A percentile compares a stretch with the other conserved stretches of the same genome.
These are phyloP conservation scores for Microcebus griseorufus DNA, from an alignment of 2,113 vertebrate genomes.

Conservation along the genomic window DNA sequence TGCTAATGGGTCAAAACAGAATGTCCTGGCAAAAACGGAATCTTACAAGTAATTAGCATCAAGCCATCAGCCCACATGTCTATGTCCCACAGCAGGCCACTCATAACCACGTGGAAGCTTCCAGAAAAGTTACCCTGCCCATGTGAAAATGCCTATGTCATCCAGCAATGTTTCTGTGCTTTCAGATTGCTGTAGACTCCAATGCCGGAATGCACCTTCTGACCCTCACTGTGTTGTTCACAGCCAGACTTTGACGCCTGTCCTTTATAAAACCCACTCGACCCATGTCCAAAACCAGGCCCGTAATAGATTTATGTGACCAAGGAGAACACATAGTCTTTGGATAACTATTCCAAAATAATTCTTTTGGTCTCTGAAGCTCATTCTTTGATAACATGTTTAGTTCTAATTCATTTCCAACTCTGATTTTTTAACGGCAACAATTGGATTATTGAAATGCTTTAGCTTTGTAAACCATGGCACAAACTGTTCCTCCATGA, in stretches of 20 bases:
- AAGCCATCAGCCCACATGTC: background rate
- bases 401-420: constrained; percentile 44
- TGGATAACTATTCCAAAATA: background rate
- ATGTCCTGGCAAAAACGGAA: background rate
- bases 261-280: background rate
- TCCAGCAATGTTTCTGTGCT: background rate
- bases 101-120: background rate
- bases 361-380: background rate
- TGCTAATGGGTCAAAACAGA: background rate
- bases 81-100: background rate
- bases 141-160: background rate
- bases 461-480: constrained; percentile 29
- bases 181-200: background rate
- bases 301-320: background rate
- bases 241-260: background rate
- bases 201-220: background rate
- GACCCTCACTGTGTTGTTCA: background rate
- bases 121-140: background rate
- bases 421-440: constrained; percentile 34
- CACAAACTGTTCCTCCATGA: background rate
- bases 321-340: background rate
- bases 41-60: background rate
- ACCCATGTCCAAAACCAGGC: background rate
- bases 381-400: background rate
- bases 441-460: constrained; percentile 35